Percentiles rank a stretch among this genome's conserved stretches.
Evolutionary conservation across 2,797 vertebrate genomes (phyloP).

Genomic region (Pantherophis vulpinus): DNA sequence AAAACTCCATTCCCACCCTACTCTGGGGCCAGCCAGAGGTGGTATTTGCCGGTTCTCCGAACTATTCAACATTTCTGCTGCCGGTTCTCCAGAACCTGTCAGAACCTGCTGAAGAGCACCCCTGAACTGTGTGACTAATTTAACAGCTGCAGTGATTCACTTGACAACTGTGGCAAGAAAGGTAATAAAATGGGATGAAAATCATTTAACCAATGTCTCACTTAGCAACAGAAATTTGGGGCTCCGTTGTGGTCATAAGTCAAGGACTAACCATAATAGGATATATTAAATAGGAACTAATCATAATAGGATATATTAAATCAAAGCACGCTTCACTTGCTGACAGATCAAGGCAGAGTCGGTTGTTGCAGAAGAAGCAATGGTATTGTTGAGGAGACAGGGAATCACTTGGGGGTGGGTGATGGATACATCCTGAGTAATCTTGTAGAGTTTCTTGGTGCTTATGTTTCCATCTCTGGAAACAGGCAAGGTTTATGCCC

Average conservation of each 20-base stretch:
- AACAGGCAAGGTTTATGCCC: not conserved
- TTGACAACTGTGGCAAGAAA: not conserved
- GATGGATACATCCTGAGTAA: not conserved
- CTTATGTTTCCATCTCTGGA: not conserved
- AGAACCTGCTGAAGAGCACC: too few species aligned
- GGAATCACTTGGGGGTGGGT: not conserved
- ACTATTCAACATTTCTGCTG: too few species aligned
- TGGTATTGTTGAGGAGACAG: not conserved
- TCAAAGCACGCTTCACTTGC: not conserved
- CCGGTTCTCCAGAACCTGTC: too few species aligned
- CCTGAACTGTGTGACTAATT: not conserved
- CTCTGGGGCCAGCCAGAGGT: too few species aligned
- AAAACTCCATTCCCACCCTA: too few species aligned
- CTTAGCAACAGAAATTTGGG: not conserved
- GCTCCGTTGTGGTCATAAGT: not conserved
- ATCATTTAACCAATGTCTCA: not conserved
- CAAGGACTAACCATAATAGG: not conserved
- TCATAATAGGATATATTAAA: not conserved
- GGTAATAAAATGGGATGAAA: not conserved
- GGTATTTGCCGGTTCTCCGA: too few species aligned
- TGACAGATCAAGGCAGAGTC: not conserved
- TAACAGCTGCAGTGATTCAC: not conserved
- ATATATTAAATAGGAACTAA: not conserved
- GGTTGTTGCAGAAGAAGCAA: not conserved
- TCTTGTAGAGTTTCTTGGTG: not conserved